A percentile compares a stretch with the other conserved stretches of the same genome.
These are phyloP conservation scores for Tapirus indicus DNA, from an alignment of 2,797 vertebrate species.

Conservation along the genomic window DNA sequence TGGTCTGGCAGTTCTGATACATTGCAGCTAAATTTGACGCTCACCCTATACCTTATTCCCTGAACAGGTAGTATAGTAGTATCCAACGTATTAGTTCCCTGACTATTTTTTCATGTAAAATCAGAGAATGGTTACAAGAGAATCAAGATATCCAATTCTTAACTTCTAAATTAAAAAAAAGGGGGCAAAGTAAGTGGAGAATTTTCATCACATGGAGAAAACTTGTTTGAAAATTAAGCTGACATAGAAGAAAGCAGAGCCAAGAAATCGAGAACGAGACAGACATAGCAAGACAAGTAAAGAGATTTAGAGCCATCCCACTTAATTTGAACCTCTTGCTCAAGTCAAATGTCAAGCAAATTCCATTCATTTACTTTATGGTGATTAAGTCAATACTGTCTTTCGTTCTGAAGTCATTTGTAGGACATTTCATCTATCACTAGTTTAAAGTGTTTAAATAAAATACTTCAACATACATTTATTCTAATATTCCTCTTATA, in stretches of 20 bases:
- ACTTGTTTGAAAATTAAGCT: too few species aligned
- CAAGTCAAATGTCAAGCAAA: neutral
- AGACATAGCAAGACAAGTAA: neutral
- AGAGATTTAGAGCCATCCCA: neutral
- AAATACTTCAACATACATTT: neutral
- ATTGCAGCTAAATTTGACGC: neutral
- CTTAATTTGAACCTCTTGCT: neutral
- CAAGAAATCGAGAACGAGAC: neutral
- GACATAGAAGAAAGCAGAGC: too few species aligned
- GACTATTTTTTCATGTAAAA: neutral
- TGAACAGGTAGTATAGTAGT: neutral
- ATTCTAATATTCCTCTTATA: neutral
- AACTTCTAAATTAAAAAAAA: neutral
- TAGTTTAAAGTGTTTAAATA: neutral
- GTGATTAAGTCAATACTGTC: neutral
- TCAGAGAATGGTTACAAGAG: neutral
- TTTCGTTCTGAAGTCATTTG: neutral
- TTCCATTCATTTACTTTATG: neutral
- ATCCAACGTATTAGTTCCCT: neutral
- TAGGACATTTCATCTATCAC: neutral
- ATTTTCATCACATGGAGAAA: neutral
- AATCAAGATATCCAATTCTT: neutral
- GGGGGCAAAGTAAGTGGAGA: neutral
- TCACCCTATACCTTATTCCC: neutral
- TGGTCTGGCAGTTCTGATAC: neutral